Percentiles rank a stretch among this genome's conserved stretches.
Evolutionary conservation across 1,140 invertebrate genomes (phyloP).

Genomic region (Batillaria attramentaria): DNA sequence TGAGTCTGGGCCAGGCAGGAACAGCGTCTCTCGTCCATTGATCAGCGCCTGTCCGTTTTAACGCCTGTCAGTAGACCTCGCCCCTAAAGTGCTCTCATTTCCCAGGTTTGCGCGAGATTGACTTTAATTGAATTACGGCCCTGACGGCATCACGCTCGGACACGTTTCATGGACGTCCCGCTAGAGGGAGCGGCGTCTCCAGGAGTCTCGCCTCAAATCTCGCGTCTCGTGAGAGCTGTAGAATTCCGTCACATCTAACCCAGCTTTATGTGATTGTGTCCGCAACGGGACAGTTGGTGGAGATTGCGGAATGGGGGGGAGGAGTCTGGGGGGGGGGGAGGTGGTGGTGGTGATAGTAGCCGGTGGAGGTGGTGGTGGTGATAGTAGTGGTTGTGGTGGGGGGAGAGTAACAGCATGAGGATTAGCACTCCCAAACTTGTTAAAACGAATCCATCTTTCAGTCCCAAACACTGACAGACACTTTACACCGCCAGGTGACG

Average conservation of each 20-base stretch:
- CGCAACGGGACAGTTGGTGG: too few relatives aligned
- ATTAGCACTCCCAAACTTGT: too few relatives aligned
- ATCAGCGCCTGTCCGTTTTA: conserved; percentile 31
- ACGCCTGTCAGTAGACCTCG: conserved; percentile 20
- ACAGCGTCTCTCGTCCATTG: not conserved
- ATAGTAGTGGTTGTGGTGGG: too few relatives aligned
- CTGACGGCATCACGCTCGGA: conserved; percentile 19
- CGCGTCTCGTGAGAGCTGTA: conserved; percentile 29
- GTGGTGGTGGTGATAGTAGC: too few relatives aligned
- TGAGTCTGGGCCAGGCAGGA: not conserved
- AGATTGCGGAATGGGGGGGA: too few relatives aligned
- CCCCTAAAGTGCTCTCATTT: conserved; percentile 33
- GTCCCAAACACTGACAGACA: too few relatives aligned
- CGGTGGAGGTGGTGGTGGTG: too few relatives aligned
- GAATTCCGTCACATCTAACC: conserved; percentile 36
- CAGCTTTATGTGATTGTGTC: too few relatives aligned
- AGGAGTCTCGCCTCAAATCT: not conserved
- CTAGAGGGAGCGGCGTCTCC: conserved; percentile 10
- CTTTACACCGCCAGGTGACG: too few relatives aligned
- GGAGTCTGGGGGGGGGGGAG: too few relatives aligned
- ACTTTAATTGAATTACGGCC: conserved; percentile 36
- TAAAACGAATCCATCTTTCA: too few relatives aligned
- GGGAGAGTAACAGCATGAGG: too few relatives aligned
- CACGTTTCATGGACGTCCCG: conserved; percentile 25
- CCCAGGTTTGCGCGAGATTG: conserved; percentile 36